A percentile compares a stretch with the other conserved stretches of the same genome.
phyloP scores from a whole-genome alignment of 2,888 invertebrate species.

The Germaria angustata region DNA sequence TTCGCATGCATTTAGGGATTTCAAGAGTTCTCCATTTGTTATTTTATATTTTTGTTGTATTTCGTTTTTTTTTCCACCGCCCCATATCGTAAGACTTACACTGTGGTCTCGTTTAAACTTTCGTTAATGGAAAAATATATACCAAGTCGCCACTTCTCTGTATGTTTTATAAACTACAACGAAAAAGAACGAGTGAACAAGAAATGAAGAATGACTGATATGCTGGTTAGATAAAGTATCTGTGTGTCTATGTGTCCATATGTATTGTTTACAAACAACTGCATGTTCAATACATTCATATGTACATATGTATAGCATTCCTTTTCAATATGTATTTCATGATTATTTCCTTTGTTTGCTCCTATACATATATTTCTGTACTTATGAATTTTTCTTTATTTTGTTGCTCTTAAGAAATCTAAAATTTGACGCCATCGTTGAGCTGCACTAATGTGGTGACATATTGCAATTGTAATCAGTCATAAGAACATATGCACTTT shows the following conservation, averaged over 20 bases:
- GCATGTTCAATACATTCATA: not conserved
- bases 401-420: not conserved
- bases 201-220: slow-evolving; percentile 52
- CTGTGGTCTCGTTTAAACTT: slow-evolving; percentile 35
- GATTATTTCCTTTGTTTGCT: slow-evolving; percentile 55
- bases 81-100: slow-evolving; percentile 19
- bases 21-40: slow-evolving; percentile 20
- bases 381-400: not conserved
- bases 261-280: not conserved
- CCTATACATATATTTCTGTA: not conserved
- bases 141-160: slow-evolving; percentile 19
- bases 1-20: slow-evolving; percentile 41
- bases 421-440: not conserved
- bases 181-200: slow-evolving; percentile 27
- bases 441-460: not conserved
- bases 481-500: slow-evolving; percentile 30
- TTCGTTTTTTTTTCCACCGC: slow-evolving; percentile 39
- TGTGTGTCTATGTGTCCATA: not conserved
- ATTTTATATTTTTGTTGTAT: slow-evolving; percentile 2
- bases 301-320: slow-evolving; percentile 24
- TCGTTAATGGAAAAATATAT: slow-evolving; percentile 5
- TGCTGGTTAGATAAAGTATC: slow-evolving; percentile 58
- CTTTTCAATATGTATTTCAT: slow-evolving; percentile 49
- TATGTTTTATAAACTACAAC: not conserved
- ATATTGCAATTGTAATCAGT: slow-evolving; percentile 45